Evolutionary conservation across 2,113 vertebrate species (phyloP), one percentile per base, ranked within the genome.

Genomic region (Halcyon malimbica): DNA sequence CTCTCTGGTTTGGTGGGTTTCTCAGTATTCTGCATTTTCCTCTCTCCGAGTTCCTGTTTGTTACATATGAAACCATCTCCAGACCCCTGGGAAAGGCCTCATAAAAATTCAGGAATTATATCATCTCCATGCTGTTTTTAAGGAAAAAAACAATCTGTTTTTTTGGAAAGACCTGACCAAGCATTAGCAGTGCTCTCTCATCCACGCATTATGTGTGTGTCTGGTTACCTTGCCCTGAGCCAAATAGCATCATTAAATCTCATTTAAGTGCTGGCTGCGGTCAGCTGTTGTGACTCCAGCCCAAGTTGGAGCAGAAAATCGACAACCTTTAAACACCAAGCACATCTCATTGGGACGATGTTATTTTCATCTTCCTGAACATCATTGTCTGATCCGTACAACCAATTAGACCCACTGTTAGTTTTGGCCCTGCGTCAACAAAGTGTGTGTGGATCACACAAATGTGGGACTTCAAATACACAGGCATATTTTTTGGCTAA

Each of bases 61-160:
- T 67, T 95, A 29, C 77, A 74, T 39, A 63, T 1, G 13, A 97
- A 97, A 96, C 89, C 76, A 71, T 65, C 93, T 71, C 83, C 54
- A 90, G 86, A 68, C 77, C 63, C 83, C 77, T 94, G 96, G 87
- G 95, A 93, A 94, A 93, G 86, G 89, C 64, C 91, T 96, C 85
- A 89, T 96, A 94, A 96, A 97, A 96, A 96, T 79, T 87, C 91
- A 94, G 85, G 80, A 93, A 95, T 94, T 96, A 89, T 97, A 96
- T 97, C 76, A 96, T 96, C 73, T 70, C 83, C 85, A 90, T 59
- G 70, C 73, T 91, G 91, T 82, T 96, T 96, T 73, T 28, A 95
- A 83, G 91, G 92, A 56, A 91, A 94, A 97, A 97, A 91, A 71
- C 81, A 96, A 95, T 85, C 92, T 92, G 87, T 0, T 89, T 95